Conservation (phyloP, 2,888 invertebrate species). For the Xylota segnis region DNA sequence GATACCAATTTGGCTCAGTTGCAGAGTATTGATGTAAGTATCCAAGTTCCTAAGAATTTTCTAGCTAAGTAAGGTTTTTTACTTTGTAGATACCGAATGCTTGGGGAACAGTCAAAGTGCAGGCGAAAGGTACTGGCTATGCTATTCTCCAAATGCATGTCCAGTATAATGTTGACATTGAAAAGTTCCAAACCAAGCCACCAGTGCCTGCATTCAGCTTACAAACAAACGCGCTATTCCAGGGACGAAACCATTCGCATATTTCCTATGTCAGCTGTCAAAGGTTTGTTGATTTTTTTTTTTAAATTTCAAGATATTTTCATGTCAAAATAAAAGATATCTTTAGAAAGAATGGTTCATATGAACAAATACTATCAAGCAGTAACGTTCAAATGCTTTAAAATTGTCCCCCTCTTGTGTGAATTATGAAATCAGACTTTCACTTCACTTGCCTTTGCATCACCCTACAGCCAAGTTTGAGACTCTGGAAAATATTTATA, state of each 20-base stretch:
- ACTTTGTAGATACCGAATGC: constrained; percentile 91
- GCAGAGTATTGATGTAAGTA: constrained; percentile 89
- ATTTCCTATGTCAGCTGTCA: constrained; percentile 93
- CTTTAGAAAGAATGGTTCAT: too few species aligned
- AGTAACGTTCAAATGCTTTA: too few species aligned
- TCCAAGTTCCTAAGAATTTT: too few species aligned
- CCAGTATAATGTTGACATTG: constrained; percentile 93
- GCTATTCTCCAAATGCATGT: constrained; percentile 95
- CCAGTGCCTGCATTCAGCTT: constrained; percentile 92
- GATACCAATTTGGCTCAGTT: constrained; percentile 90
- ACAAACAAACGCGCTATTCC: constrained; percentile 88
- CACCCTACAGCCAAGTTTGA: too few species aligned
- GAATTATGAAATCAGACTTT: too few species aligned
- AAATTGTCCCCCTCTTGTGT: too few species aligned
- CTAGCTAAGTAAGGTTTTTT: background rate
- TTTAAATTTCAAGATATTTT: too few species aligned
- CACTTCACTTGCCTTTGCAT: too few species aligned
- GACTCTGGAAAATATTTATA: too few species aligned
- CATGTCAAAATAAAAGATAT: too few species aligned
- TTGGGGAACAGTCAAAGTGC: constrained; percentile 95
- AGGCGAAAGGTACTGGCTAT: constrained; percentile 94
- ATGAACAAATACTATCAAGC: too few species aligned
- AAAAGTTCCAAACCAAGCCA: constrained; percentile 91
- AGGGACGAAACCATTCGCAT: constrained; percentile 95
- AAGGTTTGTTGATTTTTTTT: constrained; percentile 86